A percentile compares a stretch with the other conserved stretches of the same genome.
Conservation (phyloP, 2,888 invertebrate genomes). For the Phengaris alcon region DNA sequence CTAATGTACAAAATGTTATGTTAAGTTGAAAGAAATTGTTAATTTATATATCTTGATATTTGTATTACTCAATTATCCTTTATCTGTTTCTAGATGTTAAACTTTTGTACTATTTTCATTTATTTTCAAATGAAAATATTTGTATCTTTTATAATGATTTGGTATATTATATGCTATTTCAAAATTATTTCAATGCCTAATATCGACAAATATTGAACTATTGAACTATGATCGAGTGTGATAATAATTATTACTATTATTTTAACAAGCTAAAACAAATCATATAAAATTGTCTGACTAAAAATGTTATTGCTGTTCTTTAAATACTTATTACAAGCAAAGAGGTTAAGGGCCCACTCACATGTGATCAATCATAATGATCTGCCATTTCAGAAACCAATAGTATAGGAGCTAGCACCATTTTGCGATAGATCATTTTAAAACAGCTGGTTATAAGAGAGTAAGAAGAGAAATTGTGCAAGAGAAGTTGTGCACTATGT, state of each 20-base stretch:
- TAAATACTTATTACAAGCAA: neutral
- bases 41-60: conserved; percentile 29
- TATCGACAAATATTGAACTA: neutral
- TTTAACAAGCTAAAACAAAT: neutral
- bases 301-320: neutral
- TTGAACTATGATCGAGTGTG: neutral
- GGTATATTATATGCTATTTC: neutral
- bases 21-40: conserved; percentile 25
- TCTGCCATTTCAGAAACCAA: too few species aligned
- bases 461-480: too few species aligned
- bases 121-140: conserved; percentile 23
- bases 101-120: conserved; percentile 17
- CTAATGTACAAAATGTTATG: conserved; percentile 36
- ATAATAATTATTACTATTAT: conserved; percentile 4
- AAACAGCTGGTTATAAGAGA: too few species aligned
- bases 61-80: conserved; percentile 20
- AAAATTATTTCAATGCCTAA: neutral
- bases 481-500: too few species aligned
- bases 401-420: too few species aligned
- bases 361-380: too few species aligned
- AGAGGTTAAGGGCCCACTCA: too few species aligned
- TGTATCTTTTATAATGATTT: conserved; percentile 3
- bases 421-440: too few species aligned
- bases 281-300: neutral
- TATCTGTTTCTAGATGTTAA: conserved; percentile 26